Base-by-base conservation (phyloP, 2,113 vertebrate species). In the Ophthalmolycus amberensis region DNA sequence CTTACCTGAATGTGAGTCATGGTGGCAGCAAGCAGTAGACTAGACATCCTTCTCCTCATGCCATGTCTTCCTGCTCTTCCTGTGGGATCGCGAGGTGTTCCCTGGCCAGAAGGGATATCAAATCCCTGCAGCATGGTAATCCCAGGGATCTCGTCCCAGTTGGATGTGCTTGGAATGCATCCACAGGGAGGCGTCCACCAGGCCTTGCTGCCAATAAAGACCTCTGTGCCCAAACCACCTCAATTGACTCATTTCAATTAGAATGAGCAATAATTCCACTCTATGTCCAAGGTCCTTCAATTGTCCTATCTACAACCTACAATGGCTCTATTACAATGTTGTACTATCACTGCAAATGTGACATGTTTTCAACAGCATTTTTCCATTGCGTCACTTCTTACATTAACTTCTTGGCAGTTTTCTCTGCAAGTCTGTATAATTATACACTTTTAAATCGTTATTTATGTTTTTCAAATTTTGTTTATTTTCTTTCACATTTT, bases 41-140 rank as follows among this genome's bases (percentile, higher is more conserved):
- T 10, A 44, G 27, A 46, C 22, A 38, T 79, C 29, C 5, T 11
- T 66, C 32, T 38, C 29, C 37, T 2, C 18, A 16, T 46, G 38
- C 48, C 18, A 34, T 22, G 1, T 62, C 32, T 46, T 69, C 42
- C 44, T 32, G 69, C 25, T 67, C 37, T 74, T 75, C 25, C 58
- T 38, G 40, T 40, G 46, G 15, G 29, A 66, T 65, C n/a, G 63
- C 7, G 5, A 69, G 63, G 48, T 69, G 14, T 71, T 87, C 56
- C 60, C 62, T 63, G 20, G 34, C 25, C 63, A 56, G 65, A 85
- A 80, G 27, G 60, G 50, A 69, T 27, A 46, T 77, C 20, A 56
- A 77, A 71, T 80, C 65, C 60, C 46, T 79, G 11, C 54, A 75
- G 52, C 40, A 6, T 80, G 34, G 56, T 81, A 52, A 63, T 37